Conservation (phyloP, 2,797 vertebrate genomes). For the Pipistrellus pipistrellus region DNA sequence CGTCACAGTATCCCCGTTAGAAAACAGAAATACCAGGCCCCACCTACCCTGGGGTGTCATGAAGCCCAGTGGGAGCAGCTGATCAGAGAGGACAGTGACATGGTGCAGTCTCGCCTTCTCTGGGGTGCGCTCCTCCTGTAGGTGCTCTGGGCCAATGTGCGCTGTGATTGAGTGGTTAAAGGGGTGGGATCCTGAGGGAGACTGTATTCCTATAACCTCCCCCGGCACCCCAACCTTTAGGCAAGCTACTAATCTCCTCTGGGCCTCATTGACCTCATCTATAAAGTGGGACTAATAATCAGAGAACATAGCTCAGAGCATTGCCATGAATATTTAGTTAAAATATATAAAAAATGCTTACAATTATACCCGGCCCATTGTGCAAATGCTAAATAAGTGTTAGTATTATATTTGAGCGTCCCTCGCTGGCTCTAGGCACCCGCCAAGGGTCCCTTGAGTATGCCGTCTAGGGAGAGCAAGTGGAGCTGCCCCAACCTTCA, state of each 20-base stretch:
- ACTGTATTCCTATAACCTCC: neutral
- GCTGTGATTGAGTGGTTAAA: neutral
- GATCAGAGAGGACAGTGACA: neutral
- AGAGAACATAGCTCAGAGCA: neutral
- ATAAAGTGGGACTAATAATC: neutral
- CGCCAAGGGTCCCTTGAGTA: neutral
- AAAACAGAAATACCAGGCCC: neutral
- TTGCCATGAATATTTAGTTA: neutral
- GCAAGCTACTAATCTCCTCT: neutral
- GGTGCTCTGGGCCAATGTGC: neutral
- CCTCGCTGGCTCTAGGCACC: neutral
- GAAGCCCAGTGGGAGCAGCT: neutral
- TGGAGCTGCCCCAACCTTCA: too few species aligned
- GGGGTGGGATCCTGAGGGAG: neutral
- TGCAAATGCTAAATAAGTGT: neutral
- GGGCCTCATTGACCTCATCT: neutral
- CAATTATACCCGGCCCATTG: neutral
- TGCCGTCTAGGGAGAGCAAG: neutral
- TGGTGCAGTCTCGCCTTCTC: rapidly evolving
- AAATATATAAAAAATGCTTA: neutral
- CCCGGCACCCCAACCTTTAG: neutral
- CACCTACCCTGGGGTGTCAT: too few species aligned
- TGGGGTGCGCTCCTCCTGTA: neutral
- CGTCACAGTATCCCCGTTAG: rapidly evolving
- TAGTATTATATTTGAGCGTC: neutral